Evolutionary conservation across 2,888 invertebrate genomes (phyloP), one percentile per base, ranked within the genome.

Genomic region (Synergus japonicus): DNA sequence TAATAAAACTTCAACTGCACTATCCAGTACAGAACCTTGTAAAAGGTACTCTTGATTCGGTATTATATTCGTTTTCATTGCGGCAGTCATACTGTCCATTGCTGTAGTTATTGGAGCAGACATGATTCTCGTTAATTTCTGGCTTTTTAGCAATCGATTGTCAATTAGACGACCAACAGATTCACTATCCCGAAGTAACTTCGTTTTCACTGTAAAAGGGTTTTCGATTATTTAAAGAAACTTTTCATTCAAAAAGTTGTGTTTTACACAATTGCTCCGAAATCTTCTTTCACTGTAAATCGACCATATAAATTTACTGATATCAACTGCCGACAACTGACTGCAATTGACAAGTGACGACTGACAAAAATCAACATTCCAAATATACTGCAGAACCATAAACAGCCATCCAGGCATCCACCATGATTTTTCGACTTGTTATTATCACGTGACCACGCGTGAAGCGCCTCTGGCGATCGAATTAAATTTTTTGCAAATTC

Each of bases 31-130:
- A 18, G 98, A 98, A 4, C 98, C 98, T 94, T 98, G 97, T 4
- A 99, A 93, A 77, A 98, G 93, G 90, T 98, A 98, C 93, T 98
- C 98, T 90, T 98, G 97, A 90, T 98, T 97, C 0, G 98, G 98
- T 76, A 98, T 96, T 77, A 97, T 97, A 86, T 97, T 97, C 58
- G 96, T 96, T 89, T 96, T 96, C 44, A 97, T 89, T 4, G 97
- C 97, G 85, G 96, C 95, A 43, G 95, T 95, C 82, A 97, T 93
- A 65, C 95, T 96, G 86, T 97, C 97, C 86, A 96, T 95, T 1
- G 96, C 96, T 76, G 95, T 95, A 60, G 95, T 95, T 82, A 93
- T 92, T 29, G 94, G 93, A 22, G 94, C 92, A 60, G 89, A 82
- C 92, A 92, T 92, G 41, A 46, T 84, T 78, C 2, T 60, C 69